These are phyloP conservation scores for Mesocentrotus franciscanus DNA, from an alignment of 53 echinoderm and acorn worm species.

Conservation along the genomic window DNA sequence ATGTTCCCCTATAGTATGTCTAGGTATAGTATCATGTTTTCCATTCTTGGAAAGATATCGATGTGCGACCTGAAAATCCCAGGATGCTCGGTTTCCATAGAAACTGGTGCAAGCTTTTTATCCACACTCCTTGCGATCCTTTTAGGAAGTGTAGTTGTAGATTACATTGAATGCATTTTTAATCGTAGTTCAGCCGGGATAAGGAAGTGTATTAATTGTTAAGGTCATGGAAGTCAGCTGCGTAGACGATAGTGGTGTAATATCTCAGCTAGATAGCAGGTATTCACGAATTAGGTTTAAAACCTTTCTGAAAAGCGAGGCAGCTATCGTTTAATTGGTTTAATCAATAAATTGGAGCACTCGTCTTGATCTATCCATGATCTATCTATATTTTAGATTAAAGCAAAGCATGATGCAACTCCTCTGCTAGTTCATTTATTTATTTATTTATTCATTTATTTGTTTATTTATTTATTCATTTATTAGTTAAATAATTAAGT, in stretches of 20 bases:
- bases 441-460: too few relatives aligned
- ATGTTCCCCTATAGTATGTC: too few relatives aligned
- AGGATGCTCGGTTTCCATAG: background rate
- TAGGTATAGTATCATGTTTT: background rate
- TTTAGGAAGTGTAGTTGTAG: background rate
- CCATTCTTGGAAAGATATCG: background rate
- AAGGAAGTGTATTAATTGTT: background rate
- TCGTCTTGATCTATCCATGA: too few relatives aligned
- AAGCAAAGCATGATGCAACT: too few relatives aligned
- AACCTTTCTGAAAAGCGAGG: too few relatives aligned
- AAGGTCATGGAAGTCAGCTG: background rate
- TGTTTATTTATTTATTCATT: too few relatives aligned
- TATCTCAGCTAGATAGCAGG: too few relatives aligned
- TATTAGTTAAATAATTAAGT: background rate
- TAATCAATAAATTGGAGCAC: too few relatives aligned
- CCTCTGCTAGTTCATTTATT: too few relatives aligned
- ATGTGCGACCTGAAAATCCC: background rate
- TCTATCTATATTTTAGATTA: too few relatives aligned
- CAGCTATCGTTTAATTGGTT: too few relatives aligned
- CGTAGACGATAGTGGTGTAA: background rate
- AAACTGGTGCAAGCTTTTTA: background rate
- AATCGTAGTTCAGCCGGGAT: background rate
- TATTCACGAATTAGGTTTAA: too few relatives aligned
- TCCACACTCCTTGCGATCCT: background rate
- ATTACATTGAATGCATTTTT: background rate